Evolutionary conservation across 2,888 invertebrate species (phyloP).

Genomic region (Lymantria dispar): DNA sequence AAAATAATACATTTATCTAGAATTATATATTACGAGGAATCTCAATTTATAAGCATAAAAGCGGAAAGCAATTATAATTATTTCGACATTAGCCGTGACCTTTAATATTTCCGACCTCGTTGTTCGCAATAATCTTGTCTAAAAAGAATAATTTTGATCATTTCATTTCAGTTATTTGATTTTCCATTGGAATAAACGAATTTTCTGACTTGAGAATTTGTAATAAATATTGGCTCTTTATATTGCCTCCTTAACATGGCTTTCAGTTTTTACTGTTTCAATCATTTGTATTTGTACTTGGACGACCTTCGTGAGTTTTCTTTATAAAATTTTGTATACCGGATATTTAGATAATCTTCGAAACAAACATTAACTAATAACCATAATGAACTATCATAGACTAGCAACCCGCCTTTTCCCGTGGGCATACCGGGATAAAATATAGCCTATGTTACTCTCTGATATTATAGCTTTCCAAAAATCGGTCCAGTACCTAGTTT

Average conservation of each 20-base stretch:
- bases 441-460: no score
- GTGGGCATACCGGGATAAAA: no score
- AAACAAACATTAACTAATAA: no score
- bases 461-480: no score
- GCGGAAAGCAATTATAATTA: slow-evolving; percentile 12
- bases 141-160: slow-evolving; percentile 59
- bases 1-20: no score
- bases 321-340: neutral
- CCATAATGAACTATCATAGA: no score
- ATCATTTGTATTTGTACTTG: slow-evolving; percentile 40
- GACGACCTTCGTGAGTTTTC: neutral
- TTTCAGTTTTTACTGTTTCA: slow-evolving; percentile 51
- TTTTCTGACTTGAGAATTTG: slow-evolving; percentile 58
- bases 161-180: slow-evolving; percentile 68
- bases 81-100: slow-evolving; percentile 29
- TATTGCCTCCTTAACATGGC: slow-evolving; percentile 51
- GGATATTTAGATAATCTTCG: no score
- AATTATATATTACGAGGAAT: no score
- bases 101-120: slow-evolving; percentile 28
- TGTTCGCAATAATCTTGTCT: slow-evolving; percentile 51
- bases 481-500: no score
- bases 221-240: slow-evolving; percentile 54
- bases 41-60: no score
- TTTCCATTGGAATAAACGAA: slow-evolving; percentile 41
- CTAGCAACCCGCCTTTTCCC: no score